Evolutionary conservation across 2,888 invertebrate genomes (phyloP).

Genomic region (Xestia ashworthii): DNA sequence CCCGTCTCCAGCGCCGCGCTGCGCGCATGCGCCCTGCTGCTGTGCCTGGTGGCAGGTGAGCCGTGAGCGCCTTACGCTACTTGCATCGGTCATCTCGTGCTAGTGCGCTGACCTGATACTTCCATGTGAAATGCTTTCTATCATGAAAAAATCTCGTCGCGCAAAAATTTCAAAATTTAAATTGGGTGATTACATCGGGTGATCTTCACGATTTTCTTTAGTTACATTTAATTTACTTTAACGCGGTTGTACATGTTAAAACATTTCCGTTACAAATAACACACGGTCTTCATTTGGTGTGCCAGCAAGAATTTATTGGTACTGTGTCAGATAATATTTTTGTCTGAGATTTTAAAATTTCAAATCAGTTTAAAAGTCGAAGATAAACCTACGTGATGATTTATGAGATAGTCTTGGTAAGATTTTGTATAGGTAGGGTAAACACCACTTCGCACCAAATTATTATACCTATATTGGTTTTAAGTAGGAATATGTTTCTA

Average conservation of each 20-base stretch:
- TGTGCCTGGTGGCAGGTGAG: slow-evolving; percentile 84
- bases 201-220: slow-evolving; percentile 21
- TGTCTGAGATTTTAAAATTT: slow-evolving; percentile 4
- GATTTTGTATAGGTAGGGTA: not conserved
- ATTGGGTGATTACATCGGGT: slow-evolving; percentile 16
- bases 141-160: not conserved
- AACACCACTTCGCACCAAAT: not conserved
- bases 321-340: not conserved
- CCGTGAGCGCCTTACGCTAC: slow-evolving; percentile 73
- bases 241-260: not conserved
- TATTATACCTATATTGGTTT: not conserved
- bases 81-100: slow-evolving; percentile 3
- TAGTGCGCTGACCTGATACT: not conserved
- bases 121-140: not conserved
- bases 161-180: not conserved
- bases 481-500: slow-evolving; percentile 8
- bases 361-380: not conserved
- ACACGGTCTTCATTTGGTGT: slow-evolving; percentile 12
- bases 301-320: slow-evolving; percentile 4
- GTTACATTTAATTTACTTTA: slow-evolving; percentile 13
- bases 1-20: slow-evolving; percentile 67
- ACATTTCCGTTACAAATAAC: slow-evolving; percentile 1
- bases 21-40: slow-evolving; percentile 71
- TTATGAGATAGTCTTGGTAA: slow-evolving; percentile 7
- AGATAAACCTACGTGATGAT: not conserved